Conservation (phyloP, 2,113 vertebrate genomes). For the Tragelaphus strepsiceros region DNA sequence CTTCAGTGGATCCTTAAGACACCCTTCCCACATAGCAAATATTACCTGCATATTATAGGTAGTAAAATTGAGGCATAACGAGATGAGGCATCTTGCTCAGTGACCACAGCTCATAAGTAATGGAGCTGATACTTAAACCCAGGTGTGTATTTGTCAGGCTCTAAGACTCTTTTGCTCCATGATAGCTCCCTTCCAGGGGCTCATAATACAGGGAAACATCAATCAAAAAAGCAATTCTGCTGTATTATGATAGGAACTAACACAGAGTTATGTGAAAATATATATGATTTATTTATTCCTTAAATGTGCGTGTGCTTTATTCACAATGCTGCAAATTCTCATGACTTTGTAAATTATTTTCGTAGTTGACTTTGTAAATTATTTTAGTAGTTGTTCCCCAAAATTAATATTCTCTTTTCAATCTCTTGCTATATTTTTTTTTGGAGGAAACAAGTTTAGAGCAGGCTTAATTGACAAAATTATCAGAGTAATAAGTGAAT, state of each 20-base stretch:
- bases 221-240: not conserved
- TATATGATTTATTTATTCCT: not conserved
- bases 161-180: not conserved
- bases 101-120: not conserved
- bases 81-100: not conserved
- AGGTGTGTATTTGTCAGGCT: not conserved
- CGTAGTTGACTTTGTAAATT: not conserved
- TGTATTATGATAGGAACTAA: not conserved
- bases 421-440: not conserved
- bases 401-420: not conserved
- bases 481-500: not conserved
- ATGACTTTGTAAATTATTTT: not conserved
- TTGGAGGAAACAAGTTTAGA: not conserved
- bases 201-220: not conserved
- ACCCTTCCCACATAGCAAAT: not conserved
- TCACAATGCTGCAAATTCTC: not conserved
- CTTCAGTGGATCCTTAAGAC: not conserved
- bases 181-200: not conserved
- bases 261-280: not conserved
- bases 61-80: not conserved
- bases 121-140: not conserved
- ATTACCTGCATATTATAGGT: not conserved
- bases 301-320: not conserved
- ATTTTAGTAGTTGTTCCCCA: not conserved
- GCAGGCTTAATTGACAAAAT: not conserved